Base-by-base conservation (phyloP, 2,113 vertebrate species). In the Boleophthalmus pectinirostris region DNA sequence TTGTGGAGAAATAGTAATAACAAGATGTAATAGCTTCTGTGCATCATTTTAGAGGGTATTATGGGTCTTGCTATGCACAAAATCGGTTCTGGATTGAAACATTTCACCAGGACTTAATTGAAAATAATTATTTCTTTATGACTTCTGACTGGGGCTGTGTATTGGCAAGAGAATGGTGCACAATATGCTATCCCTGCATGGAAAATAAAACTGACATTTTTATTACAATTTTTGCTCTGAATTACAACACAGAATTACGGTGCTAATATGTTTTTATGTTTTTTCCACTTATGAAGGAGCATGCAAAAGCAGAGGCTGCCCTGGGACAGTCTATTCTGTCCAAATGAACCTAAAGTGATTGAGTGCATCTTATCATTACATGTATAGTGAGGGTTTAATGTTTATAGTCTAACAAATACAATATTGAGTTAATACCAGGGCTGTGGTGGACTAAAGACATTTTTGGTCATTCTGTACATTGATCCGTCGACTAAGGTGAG, bases 1-100 rank as follows among this genome's bases (percentile, higher is more conserved):
- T 68, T 35, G 66, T 71, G 72, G 71, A 38, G 11, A 67, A 35
- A 60, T 25, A 47, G 20, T 79, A 38, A 9, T 80, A 47, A 72
- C 74, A 29, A 71, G 49, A 80, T 38, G 35, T 38, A 38, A 38
- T 38, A 8, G 35, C 35, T 38, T 7, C 35, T 1, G 8, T 38
- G 8, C 35, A 53, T 20, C 51, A 53, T 9, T 53, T 53, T n/a
- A 20, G 8, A 53, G 20, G 51, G 18, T n/a, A 8, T 20, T n/a
- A 53, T 9, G 18, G 20, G 51, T n/a, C 51, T 53, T 10, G 5
- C 18, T 53, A n/a, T 53, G 15, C 5, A 18, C 51, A 9, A 53
- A n/a, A 53, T n/a, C 51, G 7, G 20, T 53, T 18, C 6, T 18
- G 47, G 15, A 49, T 49, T 2, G 4, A 49, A 18, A 49, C 14